These are phyloP conservation scores for Zygothrica quintamaculata DNA, from an alignment of 2,888 invertebrate species.

Conservation along the genomic window DNA sequence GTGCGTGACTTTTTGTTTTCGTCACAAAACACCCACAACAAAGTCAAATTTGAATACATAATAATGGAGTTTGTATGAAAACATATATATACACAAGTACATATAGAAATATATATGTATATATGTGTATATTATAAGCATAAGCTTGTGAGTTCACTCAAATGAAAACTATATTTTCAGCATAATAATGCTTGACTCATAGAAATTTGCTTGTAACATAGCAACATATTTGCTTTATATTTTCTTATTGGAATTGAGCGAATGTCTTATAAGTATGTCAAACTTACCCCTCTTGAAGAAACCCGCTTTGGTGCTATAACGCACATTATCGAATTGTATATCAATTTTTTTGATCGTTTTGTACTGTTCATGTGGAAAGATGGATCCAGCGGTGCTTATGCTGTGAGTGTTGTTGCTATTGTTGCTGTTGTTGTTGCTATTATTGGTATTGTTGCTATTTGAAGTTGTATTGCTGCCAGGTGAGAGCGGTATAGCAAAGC, in stretches of 20 bases:
- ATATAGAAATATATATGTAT: too few relatives aligned
- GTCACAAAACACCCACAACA: conserved; percentile 16
- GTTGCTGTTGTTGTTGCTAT: conserved; percentile 25
- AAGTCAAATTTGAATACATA: conserved; percentile 5
- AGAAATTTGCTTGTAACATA: too few relatives aligned
- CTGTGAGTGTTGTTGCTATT: conserved; percentile 22
- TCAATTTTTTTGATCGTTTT: conserved; percentile 76
- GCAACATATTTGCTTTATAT: too few relatives aligned
- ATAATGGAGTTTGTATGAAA: too few relatives aligned
- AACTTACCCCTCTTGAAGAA: conserved; percentile 81
- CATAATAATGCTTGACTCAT: too few relatives aligned
- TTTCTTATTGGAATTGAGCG: too few relatives aligned
- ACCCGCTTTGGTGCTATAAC: conserved; percentile 76
- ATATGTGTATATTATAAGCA: too few relatives aligned
- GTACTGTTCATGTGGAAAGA: conserved; percentile 72
- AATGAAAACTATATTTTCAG: too few relatives aligned
- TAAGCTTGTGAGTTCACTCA: too few relatives aligned
- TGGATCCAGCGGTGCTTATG: conserved; percentile 53
- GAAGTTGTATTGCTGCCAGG: conserved; percentile 26
- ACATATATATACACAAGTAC: too few relatives aligned
- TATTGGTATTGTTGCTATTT: conserved; percentile 27
- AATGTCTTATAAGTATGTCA: too few relatives aligned
- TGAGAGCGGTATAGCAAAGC: conserved; percentile 23
- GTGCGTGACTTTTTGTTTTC: conserved; percentile 42
- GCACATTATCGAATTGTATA: conserved; percentile 81